These are phyloP conservation scores for Drosophila niveifrons DNA, from an alignment of 2,888 invertebrate species.

Conservation along the genomic window DNA sequence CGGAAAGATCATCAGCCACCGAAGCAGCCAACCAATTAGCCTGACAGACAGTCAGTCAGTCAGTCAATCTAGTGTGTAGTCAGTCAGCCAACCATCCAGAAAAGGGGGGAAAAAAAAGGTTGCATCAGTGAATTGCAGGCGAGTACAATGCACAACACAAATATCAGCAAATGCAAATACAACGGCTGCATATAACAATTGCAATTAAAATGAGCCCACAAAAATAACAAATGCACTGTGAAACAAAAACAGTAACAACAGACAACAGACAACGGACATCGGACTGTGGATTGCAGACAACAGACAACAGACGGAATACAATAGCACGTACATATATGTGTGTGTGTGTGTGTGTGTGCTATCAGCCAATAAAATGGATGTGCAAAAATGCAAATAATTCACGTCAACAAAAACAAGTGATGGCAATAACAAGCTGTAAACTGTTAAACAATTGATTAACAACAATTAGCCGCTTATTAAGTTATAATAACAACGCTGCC, in stretches of 20 bases:
- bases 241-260: conserved; percentile 52
- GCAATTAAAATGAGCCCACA: conserved; percentile 71
- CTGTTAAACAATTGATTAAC: conserved; percentile 84
- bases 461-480: conserved; percentile 83
- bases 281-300: not conserved
- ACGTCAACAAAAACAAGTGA: conserved; percentile 44
- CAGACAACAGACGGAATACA: conserved; percentile 16
- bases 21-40: conserved; percentile 26
- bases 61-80: conserved; percentile 2
- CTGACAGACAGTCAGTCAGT: conserved; percentile 14
- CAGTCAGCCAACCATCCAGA: not conserved
- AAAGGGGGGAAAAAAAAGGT: conserved; percentile 19
- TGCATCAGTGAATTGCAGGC: conserved; percentile 36
- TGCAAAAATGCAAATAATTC: conserved; percentile 74
- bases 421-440: conserved; percentile 71
- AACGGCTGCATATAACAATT: conserved; percentile 62
- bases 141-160: conserved; percentile 16
- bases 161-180: conserved; percentile 35
- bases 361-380: conserved; percentile 45
- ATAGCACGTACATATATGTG: conserved; percentile 13
- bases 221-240: conserved; percentile 55
- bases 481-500: conserved; percentile 71
- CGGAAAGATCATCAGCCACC: conserved; percentile 29
- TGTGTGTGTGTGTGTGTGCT: conserved; percentile 12
- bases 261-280: not conserved